These are phyloP conservation scores for Zosterops borbonicus DNA, from an alignment of 2,113 vertebrate species.

Conservation along the genomic window DNA sequence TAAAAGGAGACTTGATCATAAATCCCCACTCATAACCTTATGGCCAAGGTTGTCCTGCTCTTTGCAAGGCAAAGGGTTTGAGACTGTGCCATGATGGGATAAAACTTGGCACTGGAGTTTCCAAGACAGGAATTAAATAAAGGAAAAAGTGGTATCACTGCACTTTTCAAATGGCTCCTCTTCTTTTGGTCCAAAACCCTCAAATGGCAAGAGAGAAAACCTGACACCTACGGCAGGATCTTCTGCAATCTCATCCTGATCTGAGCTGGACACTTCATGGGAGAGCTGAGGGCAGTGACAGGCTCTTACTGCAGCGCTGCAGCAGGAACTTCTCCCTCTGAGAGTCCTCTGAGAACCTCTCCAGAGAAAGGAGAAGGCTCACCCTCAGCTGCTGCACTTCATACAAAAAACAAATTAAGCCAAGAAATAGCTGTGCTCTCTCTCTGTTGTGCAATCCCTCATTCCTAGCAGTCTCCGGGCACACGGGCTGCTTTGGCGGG, in stretches of 20 bases:
- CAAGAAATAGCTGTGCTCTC: background rate
- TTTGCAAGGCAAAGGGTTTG: background rate
- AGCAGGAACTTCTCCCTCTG: background rate
- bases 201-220: background rate
- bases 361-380: slow-evolving; percentile 22
- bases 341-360: slow-evolving; percentile 21
- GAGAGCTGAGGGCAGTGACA: background rate
- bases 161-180: background rate
- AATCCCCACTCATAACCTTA: slow-evolving; percentile 6
- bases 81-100: background rate
- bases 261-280: background rate
- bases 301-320: background rate
- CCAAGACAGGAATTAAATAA: slow-evolving; percentile 11
- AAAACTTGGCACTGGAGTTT: background rate
- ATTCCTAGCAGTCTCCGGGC: background rate
- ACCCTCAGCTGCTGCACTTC: background rate
- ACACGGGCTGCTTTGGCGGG: background rate
- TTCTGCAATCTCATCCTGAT: background rate
- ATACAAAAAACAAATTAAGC: background rate
- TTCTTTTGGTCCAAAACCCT: background rate
- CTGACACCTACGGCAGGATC: background rate
- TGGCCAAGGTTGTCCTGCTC: background rate
- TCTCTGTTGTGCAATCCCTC: background rate
- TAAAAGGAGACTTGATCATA: slow-evolving; percentile 20
- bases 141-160: background rate